These are phyloP conservation scores for Pteria penguin DNA, from an alignment of 2,888 invertebrate species.

Conservation along the genomic window DNA sequence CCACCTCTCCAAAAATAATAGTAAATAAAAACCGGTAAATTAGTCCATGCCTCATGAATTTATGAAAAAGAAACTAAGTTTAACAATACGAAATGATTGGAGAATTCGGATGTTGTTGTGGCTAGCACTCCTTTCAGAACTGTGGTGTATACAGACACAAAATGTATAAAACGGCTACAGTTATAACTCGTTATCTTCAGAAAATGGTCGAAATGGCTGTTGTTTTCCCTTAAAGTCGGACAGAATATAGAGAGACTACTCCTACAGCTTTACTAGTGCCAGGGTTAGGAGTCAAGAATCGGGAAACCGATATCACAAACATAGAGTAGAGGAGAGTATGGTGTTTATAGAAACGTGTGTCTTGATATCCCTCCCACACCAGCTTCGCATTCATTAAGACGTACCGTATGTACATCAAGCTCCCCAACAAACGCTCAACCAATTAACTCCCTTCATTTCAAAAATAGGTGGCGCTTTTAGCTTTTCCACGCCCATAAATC, in stretches of 20 bases:
- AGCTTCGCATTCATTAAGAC: neutral
- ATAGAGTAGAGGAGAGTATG: conserved; percentile 18
- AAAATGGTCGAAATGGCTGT: neutral
- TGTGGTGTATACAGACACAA: neutral
- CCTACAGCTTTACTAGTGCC: neutral
- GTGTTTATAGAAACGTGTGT: conserved; percentile 31
- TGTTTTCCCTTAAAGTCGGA: neutral
- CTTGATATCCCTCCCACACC: neutral
- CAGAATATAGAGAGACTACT: neutral
- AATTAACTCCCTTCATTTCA: too few relatives aligned
- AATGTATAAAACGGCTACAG: neutral
- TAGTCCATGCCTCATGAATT: too few relatives aligned
- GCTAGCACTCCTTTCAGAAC: neutral
- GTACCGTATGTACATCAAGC: neutral
- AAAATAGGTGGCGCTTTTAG: too few relatives aligned
- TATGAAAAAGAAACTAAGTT: too few relatives aligned
- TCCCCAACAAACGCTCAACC: conserved; percentile 4
- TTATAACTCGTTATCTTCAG: too few relatives aligned
- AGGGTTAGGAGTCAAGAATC: conserved; percentile 23
- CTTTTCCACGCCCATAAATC: too few relatives aligned
- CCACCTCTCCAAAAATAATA: too few relatives aligned
- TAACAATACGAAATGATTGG: too few relatives aligned
- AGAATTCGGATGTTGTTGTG: neutral
- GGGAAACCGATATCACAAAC: conserved; percentile 37
- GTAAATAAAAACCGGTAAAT: too few relatives aligned